A percentile compares a stretch with the other conserved stretches of the same genome.
phyloP scores from a whole-genome alignment of 2,888 invertebrate genomes.

The Seladonia tumulorum region DNA sequence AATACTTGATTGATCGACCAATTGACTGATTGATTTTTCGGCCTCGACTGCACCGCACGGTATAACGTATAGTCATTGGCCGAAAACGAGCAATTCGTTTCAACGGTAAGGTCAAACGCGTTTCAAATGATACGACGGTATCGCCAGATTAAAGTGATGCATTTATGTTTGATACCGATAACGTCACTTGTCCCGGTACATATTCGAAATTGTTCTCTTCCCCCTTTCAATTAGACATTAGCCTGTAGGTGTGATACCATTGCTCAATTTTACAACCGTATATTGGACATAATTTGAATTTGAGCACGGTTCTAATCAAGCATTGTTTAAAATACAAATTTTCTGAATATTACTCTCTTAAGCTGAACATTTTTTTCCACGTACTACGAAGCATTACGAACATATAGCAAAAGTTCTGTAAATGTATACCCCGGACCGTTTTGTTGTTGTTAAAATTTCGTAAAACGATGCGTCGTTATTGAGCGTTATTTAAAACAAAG shows the following conservation, averaged over 20 bases:
- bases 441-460: not conserved
- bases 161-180: not conserved
- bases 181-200: not conserved
- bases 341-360: not conserved
- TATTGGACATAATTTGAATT: not conserved
- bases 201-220: conserved; percentile 1
- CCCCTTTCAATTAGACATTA: not conserved
- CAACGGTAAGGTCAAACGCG: not conserved
- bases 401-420: not conserved
- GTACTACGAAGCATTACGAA: not conserved
- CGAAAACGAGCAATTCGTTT: not conserved
- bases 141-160: conserved; percentile 4
- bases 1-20: not conserved
- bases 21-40: not conserved
- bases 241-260: not conserved
- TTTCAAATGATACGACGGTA: not conserved
- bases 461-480: no score
- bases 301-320: not conserved
- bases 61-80: not conserved
- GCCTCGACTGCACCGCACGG: not conserved
- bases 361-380: not conserved
- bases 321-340: not conserved
- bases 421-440: not conserved
- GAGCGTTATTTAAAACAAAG: no score
- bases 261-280: not conserved